Conservation (phyloP, 2,888 invertebrate species). For the Scelioninae gen. 1 region DNA sequence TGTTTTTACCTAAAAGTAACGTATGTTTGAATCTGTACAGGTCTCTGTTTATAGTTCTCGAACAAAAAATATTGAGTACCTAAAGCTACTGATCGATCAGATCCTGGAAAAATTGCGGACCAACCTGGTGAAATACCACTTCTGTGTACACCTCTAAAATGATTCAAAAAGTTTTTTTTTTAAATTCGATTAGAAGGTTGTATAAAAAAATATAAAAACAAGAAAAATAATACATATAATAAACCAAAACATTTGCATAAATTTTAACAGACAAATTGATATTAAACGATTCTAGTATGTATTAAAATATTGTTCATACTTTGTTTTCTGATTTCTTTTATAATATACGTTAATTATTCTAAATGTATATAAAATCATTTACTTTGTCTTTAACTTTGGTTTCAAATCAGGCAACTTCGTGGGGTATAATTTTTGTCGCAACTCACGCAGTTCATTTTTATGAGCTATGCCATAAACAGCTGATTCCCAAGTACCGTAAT, state of each 20-base stretch:
- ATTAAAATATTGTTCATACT: neutral
- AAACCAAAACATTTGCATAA: no score
- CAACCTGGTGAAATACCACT: slow-evolving; percentile 85
- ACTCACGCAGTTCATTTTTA: slow-evolving; percentile 86
- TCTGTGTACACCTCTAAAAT: slow-evolving; percentile 85
- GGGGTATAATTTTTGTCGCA: slow-evolving; percentile 89
- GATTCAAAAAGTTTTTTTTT: neutral
- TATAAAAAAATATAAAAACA: no score
- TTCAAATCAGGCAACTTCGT: slow-evolving; percentile 87
- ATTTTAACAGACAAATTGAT: no score
- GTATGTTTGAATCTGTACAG: slow-evolving; percentile 88
- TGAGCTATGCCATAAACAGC: slow-evolving; percentile 91
- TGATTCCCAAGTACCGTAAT: slow-evolving; percentile 96
- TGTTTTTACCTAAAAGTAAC: slow-evolving; percentile 50
- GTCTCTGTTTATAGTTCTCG: slow-evolving; percentile 88
- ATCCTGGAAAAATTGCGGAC: slow-evolving; percentile 92
- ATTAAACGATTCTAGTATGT: no score
- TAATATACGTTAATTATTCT: neutral
- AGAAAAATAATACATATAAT: no score
- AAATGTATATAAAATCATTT: slow-evolving; percentile 13
- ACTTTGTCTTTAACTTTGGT: slow-evolving; percentile 87
- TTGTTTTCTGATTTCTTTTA: neutral
- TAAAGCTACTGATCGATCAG: slow-evolving; percentile 92
- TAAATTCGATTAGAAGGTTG: neutral
- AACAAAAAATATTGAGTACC: slow-evolving; percentile 92